Percentiles rank a stretch among this genome's conserved stretches.
Evolutionary conservation across 2,113 vertebrate genomes (phyloP).

Genomic region (Ochotona curzoniae): DNA sequence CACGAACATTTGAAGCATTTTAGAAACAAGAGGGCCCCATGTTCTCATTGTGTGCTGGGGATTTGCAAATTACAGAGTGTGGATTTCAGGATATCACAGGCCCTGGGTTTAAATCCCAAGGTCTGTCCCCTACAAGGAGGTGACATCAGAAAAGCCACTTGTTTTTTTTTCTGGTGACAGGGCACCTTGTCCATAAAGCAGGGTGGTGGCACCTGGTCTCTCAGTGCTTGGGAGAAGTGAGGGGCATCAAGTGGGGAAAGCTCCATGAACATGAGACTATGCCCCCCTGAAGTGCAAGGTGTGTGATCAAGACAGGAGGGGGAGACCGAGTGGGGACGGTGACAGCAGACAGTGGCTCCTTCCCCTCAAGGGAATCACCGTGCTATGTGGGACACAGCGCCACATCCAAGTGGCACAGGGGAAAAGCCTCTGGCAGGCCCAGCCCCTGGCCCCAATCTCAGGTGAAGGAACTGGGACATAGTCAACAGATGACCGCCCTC

Average conservation of each 20-base stretch:
- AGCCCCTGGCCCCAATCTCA: slow-evolving; percentile 47
- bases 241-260: not conserved
- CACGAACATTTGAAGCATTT: not conserved
- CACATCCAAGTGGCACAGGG: not conserved
- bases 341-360: not conserved
- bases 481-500: slow-evolving; percentile 61
- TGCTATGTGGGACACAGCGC: not conserved
- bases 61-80: not conserved
- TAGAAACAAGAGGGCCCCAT: not conserved
- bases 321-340: not conserved
- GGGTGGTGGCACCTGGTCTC: not conserved
- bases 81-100: not conserved
- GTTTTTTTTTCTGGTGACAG: not conserved
- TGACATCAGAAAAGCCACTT: slow-evolving; percentile 51
- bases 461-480: slow-evolving; percentile 66
- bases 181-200: not conserved
- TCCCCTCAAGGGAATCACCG: not conserved
- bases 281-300: not conserved
- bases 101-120: slow-evolving; percentile 32
- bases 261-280: fast-evolving
- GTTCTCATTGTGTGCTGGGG: not conserved
- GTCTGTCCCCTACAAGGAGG: not conserved
- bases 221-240: not conserved
- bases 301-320: too few species aligned
- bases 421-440: not conserved